Base-by-base conservation (phyloP, 2,797 vertebrate species). In the Falco columbarius region DNA sequence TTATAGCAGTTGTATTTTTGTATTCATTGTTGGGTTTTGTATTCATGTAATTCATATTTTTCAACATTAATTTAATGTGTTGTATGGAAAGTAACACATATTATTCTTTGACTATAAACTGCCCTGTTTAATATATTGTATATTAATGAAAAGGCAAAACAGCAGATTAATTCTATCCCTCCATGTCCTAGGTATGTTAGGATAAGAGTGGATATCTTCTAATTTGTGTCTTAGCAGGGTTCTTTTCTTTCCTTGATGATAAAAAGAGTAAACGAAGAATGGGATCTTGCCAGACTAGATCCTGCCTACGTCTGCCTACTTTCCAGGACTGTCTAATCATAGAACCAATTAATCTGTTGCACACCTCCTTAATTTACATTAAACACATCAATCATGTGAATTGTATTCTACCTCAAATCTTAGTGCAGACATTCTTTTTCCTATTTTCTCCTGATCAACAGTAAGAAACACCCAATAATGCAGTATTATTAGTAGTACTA, bases 111-210 rank as follows among this genome's bases (percentile, higher is more conserved):
- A 56, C 20, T 71, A 6, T n/a, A 42, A 68, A 42, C 16, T 24
- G 9, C 12, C 24, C 21, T 42, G 12, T 80, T 76, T 88, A 66
- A 66, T 71, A 7, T 47, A 21, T 16, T 40, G n/a, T 63, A 2
- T 74, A 7, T 59, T 72, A 79, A 56, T 30, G 6, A 52, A 81
- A 95, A 86, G n/a, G 10, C 11, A 79, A 83, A 92, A 72, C 29
- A 65, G 4, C 14, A 56, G 20, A 73, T 59, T 63, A 59, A 29
- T n/a, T 71, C 6, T 80, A 89, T 80, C 9, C 22, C 17, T 77
- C 22, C 0, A 0, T 14, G 21, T 70, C 36, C 42, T 52, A 81
- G 29, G 9, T 71, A 19, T 26, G 6, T 38, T 56, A 44, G 4
- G 2, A 14, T 52, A 67, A 56, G 47, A 80, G 26, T 0, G 0